These are phyloP conservation scores for Atrina japonica DNA, from an alignment of 2,888 invertebrate genomes.

Conservation along the genomic window DNA sequence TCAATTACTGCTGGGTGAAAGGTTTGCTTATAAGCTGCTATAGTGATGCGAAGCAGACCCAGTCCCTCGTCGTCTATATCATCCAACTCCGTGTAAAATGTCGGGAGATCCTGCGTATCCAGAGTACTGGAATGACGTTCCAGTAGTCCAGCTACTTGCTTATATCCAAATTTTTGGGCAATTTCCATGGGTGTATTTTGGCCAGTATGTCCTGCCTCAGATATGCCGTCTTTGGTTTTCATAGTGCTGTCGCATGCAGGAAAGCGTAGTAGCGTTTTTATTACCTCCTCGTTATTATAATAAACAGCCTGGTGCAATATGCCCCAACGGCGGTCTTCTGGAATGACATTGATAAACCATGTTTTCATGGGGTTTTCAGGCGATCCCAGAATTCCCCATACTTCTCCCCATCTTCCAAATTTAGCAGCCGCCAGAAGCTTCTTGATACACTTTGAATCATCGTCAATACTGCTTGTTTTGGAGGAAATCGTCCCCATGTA, in stretches of 20 bases:
- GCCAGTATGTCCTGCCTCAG: constrained; percentile 41
- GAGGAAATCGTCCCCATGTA: too few species aligned
- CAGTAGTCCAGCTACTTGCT: constrained; percentile 29
- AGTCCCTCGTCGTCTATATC: constrained; percentile 30
- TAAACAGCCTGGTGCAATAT: constrained; percentile 55
- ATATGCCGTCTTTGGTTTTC: constrained; percentile 47
- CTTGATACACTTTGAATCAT: constrained; percentile 31
- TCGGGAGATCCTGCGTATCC: constrained; percentile 29
- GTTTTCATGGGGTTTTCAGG: constrained; percentile 40
- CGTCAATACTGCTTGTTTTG: too few species aligned
- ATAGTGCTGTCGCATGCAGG: constrained; percentile 41
- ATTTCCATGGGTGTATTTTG: constrained; percentile 45
- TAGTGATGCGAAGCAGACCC: constrained; percentile 42
- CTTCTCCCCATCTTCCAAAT: constrained; percentile 43
- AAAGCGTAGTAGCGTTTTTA: constrained; percentile 40
- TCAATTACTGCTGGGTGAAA: constrained; percentile 48
- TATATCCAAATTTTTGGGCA: constrained; percentile 45
- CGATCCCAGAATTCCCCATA: constrained; percentile 45
- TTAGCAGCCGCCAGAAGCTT: constrained; percentile 46
- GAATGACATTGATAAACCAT: constrained; percentile 49
- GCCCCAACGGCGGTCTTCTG: constrained; percentile 55
- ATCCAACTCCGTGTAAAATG: constrained; percentile 27
- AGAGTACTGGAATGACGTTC: background rate
- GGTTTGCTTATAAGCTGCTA: constrained; percentile 51
- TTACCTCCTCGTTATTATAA: constrained; percentile 39